Evolutionary conservation across 2,888 invertebrate species (phyloP).

Genomic region (Acronicta aceris): DNA sequence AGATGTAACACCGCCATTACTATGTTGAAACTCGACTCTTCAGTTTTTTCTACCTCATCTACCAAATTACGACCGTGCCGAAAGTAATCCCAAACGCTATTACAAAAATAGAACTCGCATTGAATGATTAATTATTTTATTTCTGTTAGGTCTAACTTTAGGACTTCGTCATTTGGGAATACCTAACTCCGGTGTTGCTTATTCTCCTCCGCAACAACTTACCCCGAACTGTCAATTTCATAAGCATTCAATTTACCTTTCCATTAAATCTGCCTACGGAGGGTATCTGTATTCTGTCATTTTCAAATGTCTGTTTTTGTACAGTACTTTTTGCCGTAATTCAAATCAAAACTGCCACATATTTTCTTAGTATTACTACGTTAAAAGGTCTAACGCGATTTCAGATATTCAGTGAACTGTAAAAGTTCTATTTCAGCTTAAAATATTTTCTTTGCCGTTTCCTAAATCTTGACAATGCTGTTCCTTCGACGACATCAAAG

Average conservation of each 20-base stretch:
- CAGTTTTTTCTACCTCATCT: conserved; percentile 21
- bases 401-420: conserved; percentile 50
- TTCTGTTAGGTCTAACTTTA: conserved; percentile 23
- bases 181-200: conserved; percentile 38
- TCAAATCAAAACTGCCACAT: conserved; percentile 40
- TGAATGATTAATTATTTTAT: conserved; percentile 55
- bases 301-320: conserved; percentile 4
- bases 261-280: not conserved
- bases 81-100: conserved; percentile 49
- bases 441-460: conserved; percentile 43
- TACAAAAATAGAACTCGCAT: conserved; percentile 53
- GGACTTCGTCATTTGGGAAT: conserved; percentile 45
- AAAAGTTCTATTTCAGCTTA: conserved; percentile 40
- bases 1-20: conserved; percentile 23
- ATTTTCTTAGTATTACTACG: conserved; percentile 44
- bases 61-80: conserved; percentile 36
- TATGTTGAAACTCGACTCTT: conserved; percentile 5
- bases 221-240: conserved; percentile 30
- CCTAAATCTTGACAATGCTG: conserved; percentile 39
- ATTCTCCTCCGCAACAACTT: conserved; percentile 18
- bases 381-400: conserved; percentile 49
- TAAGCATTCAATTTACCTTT: conserved; percentile 27
- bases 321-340: conserved; percentile 30
- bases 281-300: too few species aligned
- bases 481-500: conserved; percentile 28